phyloP scores from a whole-genome alignment of 2,888 invertebrate genomes.

The Aphidoletes aphidimyza region DNA sequence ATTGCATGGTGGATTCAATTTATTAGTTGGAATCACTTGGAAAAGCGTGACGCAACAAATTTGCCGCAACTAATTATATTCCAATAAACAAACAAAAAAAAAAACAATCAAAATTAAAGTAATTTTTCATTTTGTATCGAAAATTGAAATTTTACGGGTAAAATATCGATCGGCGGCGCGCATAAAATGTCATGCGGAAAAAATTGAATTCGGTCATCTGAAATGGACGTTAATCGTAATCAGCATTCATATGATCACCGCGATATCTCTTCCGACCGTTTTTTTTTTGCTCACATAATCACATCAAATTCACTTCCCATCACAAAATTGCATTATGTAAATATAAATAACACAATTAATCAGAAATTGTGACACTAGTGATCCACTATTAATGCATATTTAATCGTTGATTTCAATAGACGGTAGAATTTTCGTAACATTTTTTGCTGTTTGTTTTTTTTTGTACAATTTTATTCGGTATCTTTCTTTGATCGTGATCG shows the following conservation, averaged over 20 bases:
- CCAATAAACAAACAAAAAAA: no score
- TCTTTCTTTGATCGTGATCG: no score
- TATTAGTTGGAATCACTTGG: no score
- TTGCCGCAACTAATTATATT: no score
- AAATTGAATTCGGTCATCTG: neutral
- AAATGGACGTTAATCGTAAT: neutral
- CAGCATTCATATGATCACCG: neutral
- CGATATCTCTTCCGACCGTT: neutral
- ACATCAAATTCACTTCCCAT: neutral
- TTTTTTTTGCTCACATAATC: neutral
- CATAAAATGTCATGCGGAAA: conserved; percentile 13
- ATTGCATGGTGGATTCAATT: no score
- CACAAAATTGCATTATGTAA: neutral
- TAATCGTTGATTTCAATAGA: neutral
- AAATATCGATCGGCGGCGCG: no score
- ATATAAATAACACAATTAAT: neutral
- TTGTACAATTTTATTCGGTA: no score
- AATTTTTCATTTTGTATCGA: no score
- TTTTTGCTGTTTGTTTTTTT: neutral
- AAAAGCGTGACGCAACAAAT: no score
- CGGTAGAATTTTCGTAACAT: neutral
- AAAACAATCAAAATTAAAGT: no score
- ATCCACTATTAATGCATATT: neutral
- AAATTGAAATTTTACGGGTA: neutral
- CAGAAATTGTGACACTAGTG: neutral